Evolutionary conservation across 2,113 vertebrate species (phyloP).

Genomic region (Tyto alba): DNA sequence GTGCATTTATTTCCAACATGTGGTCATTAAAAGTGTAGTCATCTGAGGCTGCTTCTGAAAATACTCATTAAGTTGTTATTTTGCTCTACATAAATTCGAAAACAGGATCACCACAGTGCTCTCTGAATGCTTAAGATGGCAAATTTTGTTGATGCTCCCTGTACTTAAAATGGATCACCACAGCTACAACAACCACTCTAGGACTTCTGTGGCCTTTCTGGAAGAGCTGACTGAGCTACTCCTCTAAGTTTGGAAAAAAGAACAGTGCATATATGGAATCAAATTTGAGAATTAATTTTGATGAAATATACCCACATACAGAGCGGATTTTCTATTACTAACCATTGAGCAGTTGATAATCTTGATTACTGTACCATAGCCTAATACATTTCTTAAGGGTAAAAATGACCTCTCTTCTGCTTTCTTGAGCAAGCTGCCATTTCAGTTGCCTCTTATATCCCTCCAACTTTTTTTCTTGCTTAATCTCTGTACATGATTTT

Average conservation of each 20-base stretch:
- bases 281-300: neutral
- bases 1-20: neutral
- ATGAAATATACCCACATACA: neutral
- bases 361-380: slow-evolving; percentile 43
- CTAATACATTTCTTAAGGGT: slow-evolving; percentile 49
- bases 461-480: slow-evolving; percentile 30
- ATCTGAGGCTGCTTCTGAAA: neutral
- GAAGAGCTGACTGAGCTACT: neutral
- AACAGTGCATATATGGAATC: neutral
- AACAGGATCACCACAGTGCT: neutral
- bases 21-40: neutral
- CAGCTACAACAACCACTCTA: neutral
- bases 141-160: neutral
- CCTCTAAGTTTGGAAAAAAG: neutral
- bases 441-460: slow-evolving; percentile 51
- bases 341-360: slow-evolving; percentile 10
- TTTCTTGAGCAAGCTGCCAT: slow-evolving; percentile 52
- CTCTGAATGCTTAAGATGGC: neutral
- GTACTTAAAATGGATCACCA: neutral
- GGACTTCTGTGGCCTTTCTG: neutral
- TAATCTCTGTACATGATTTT: slow-evolving; percentile 45
- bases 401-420: slow-evolving; percentile 58
- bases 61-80: neutral
- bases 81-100: neutral
- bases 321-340: slow-evolving; percentile 17